Evolutionary conservation across 1,140 invertebrate species (phyloP), one percentile per base, ranked within the genome.

Genomic region (Papilio polyxenes): DNA sequence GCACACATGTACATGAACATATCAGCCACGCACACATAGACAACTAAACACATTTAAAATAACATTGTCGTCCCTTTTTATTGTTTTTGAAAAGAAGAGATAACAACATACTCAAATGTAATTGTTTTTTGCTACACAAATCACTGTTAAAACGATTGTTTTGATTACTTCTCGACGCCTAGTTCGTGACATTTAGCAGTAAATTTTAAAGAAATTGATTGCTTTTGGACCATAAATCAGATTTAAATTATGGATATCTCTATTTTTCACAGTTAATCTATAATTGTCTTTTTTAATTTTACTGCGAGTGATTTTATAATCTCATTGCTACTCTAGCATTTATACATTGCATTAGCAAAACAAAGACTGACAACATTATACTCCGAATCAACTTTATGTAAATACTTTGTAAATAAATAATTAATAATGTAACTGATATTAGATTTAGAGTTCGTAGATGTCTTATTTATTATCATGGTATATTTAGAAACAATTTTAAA

Each of bases 1-100:
- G 89, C 89, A 0, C 92, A 94, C 82, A 88, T 92, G 91, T 94
- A 94, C 69, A 93, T 94, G 89, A 94, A 94, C 81, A 91, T 94
- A 81, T 91, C 93, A 23, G 89, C 92, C 53, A 89, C 92, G 17
- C 91, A 94, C 82, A 89, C 91, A 44, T 93, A 85, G 65, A 56
- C 65, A 72, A 56, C 53, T 17, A 17, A 17, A 17, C 1, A 56
- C 53, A 56, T 5, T 56, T 3, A 44, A 44, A 44, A 44, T 44
- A 44, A 20, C 17, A 8, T 44, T 44, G 3, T 44, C 40, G 3
- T 44, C 1, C 7, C 40, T 44, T 44, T 31, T 44, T 44, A 44
- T 44, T 44, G 1, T 44, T 44, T 44, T 44, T 44, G 40, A 6
- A 44, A 44, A 4, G 40, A 44, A 44, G 40, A 44, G 40, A 44